Evolutionary conservation across 2,888 invertebrate genomes (phyloP).

Genomic region (Pyrochroa serraticornis): DNA sequence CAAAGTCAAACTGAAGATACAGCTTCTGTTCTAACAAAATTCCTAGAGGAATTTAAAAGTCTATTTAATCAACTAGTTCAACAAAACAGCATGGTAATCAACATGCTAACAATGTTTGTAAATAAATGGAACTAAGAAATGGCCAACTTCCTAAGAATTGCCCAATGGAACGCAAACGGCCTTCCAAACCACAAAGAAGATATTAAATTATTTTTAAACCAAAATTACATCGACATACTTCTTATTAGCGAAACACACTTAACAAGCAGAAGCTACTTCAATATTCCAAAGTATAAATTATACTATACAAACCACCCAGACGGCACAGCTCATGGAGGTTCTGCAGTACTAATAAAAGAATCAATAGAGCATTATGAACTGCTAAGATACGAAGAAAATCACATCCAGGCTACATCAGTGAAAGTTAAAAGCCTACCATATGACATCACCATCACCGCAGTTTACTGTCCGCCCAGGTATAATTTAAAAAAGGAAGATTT

Average conservation of each 20-base stretch:
- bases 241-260: conserved; percentile 8
- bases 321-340: conserved; percentile 1
- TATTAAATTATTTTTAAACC: not conserved
- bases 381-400: too few relatives aligned
- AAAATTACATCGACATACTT: not conserved
- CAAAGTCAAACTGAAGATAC: not conserved
- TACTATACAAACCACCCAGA: conserved; percentile 1
- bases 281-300: not conserved
- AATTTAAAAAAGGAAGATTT: too few relatives aligned
- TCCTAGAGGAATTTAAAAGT: conserved; percentile 7
- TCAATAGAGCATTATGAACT: not conserved
- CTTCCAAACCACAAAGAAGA: not conserved
- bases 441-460: too few relatives aligned
- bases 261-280: not conserved
- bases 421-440: too few relatives aligned
- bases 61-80: conserved; percentile 5
- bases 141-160: conserved; percentile 2
- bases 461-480: too few relatives aligned
- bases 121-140: conserved; percentile 2
- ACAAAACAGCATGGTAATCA: conserved; percentile 11
- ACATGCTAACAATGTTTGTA: too few relatives aligned
- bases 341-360: not conserved
- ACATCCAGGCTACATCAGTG: too few relatives aligned
- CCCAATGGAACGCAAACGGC: conserved; percentile 12
- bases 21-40: not conserved